phyloP scores from a whole-genome alignment of 2,113 vertebrate genomes.

The Toxostoma redivivum region DNA sequence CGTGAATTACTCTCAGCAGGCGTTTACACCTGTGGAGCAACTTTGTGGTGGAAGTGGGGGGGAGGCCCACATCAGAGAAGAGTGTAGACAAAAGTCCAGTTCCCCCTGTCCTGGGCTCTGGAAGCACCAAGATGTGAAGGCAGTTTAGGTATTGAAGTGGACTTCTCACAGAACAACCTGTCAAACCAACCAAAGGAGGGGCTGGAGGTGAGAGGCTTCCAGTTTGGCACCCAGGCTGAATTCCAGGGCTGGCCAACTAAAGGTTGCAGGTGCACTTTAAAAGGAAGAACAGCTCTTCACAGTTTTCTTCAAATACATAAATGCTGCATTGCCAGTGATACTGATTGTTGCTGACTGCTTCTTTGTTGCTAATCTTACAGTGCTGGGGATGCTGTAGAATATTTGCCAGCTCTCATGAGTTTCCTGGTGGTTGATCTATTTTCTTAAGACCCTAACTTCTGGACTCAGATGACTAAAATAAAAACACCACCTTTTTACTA shows the following conservation, averaged over 20 bases:
- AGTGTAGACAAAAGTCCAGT: background rate
- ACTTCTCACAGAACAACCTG: background rate
- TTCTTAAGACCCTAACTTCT: background rate
- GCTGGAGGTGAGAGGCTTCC: background rate
- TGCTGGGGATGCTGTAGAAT: background rate
- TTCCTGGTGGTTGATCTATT: background rate
- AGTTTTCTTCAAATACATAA: background rate
- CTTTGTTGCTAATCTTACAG: background rate
- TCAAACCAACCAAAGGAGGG: background rate
- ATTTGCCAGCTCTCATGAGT: background rate
- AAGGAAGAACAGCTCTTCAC: background rate
- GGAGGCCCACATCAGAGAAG: background rate
- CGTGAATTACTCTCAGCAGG: background rate
- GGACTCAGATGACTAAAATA: background rate
- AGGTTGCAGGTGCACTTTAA: background rate
- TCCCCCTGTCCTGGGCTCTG: background rate
- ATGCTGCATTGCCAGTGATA: background rate
- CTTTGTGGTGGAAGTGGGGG: rapidly evolving
- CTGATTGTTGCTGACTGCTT: background rate
- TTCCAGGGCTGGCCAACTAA: background rate
- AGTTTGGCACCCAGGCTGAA: background rate
- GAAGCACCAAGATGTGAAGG: background rate
- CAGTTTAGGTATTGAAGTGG: background rate
- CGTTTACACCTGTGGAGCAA: background rate
- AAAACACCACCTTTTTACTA: background rate